Base-by-base conservation (phyloP, 2,113 vertebrate genomes). In the Pseudopipra pipra region DNA sequence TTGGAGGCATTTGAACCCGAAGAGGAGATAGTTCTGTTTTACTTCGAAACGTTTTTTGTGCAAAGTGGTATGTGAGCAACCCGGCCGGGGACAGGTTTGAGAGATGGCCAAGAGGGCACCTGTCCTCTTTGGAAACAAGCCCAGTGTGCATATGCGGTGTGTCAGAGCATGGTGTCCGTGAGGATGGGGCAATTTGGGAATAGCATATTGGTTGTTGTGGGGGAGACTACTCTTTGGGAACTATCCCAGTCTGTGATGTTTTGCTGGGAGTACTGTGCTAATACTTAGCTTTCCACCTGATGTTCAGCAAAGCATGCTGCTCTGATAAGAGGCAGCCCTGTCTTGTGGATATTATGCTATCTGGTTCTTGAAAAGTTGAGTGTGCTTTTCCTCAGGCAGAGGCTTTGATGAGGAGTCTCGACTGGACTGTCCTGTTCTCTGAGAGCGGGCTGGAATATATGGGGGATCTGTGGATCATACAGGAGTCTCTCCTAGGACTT, bases 81-180 rank as follows among this genome's bases (percentile, higher is more conserved):
- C 6, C 0, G 0, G 27, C 21, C 17, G 12, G 31, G 46, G 59
- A 12, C 7, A 15, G 54, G 46, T 78, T 78, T 5, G 12, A 49
- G 75, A 52, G 46, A n/a, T 58, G 46, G 17, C 76, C 25, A 16
- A 77, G 65, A 81, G 55, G 23, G 37, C 74, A 41, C 12, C 58
- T 63, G 35, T 84, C 30, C 43, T 79, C 54, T 61, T 37, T 30
- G 27, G 47, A 62, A 73, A 16, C 4, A 20, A 41, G 30, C 52
- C 66, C n/a, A 24, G 30, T 2, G 5, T 44, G 66, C 61, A 18
- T 39, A 1, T n/a, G 75, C 62, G 51, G 11, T 41, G 1, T 39
- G 27, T 43, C 70, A 81, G 58, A 72, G 9, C 37, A 0, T 8
- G 56, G 49, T 63, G 47, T 37, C 30, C 52, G 51, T 43, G 91